A percentile compares a stretch with the other conserved stretches of the same genome.
Conservation (phyloP, 2,113 vertebrate species). For the Bungarus multicinctus region DNA sequence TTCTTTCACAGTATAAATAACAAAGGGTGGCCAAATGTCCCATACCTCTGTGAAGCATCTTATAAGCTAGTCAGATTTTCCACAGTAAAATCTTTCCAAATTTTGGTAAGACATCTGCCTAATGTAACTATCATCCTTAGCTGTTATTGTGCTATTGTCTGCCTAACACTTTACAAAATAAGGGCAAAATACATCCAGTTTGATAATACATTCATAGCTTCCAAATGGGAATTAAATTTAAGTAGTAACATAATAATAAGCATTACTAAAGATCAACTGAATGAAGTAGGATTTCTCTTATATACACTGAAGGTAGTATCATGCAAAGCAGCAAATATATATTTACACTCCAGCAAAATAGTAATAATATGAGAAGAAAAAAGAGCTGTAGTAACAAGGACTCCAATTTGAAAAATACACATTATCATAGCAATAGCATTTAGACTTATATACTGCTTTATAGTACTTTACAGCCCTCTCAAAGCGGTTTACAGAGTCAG, state of each 20-base stretch:
- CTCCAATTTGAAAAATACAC: neutral
- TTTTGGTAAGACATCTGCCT: slow-evolving; percentile 31
- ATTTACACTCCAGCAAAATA: neutral
- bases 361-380: neutral
- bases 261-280: neutral
- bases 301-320: neutral
- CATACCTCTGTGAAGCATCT: slow-evolving; percentile 12
- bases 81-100: slow-evolving; percentile 20
- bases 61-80: slow-evolving; percentile 21
- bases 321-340: neutral
- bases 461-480: no score
- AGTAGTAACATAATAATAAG: neutral
- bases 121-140: slow-evolving; percentile 27
- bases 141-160: slow-evolving; percentile 6
- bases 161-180: neutral
- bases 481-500: no score
- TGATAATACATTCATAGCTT: slow-evolving; percentile 12
- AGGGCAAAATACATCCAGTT: neutral
- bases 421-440: no score
- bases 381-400: neutral
- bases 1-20: slow-evolving; percentile 26
- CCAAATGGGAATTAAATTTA: neutral
- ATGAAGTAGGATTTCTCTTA: neutral
- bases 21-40: slow-evolving; percentile 13
- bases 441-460: no score